Percentiles rank a stretch among this genome's conserved stretches.
phyloP scores from a whole-genome alignment of 37 sponge, comb jelly and placozoan genomes.

The Lycopodina hypogea region DNA sequence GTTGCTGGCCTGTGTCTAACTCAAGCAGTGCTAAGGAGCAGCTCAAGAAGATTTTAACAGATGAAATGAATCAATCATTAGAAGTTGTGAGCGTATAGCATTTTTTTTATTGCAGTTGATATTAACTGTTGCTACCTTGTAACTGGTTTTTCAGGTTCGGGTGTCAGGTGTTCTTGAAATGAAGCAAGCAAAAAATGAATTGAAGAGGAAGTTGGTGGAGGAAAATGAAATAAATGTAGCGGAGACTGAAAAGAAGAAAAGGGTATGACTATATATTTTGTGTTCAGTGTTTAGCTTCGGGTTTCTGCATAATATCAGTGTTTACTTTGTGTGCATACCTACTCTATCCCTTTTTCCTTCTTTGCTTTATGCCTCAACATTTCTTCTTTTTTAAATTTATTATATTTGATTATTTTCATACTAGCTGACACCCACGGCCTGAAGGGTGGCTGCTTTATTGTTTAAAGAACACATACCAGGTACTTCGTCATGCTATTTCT shows the following conservation, averaged over 20 bases:
- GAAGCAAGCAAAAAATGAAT: conserved; percentile 54
- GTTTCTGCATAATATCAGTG: too few relatives aligned
- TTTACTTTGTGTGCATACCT: too few relatives aligned
- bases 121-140: not conserved
- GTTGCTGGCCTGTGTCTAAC: conserved; percentile 61
- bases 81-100: conserved; percentile 52
- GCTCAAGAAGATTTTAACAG: conserved; percentile 41
- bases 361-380: too few relatives aligned
- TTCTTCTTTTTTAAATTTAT: too few relatives aligned
- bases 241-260: conserved; percentile 90
- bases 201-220: conserved; percentile 58
- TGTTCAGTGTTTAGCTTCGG: too few relatives aligned
- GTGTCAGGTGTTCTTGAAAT: conserved; percentile 56
- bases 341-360: too few relatives aligned
- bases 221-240: conserved; percentile 71
- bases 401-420: too few relatives aligned
- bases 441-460: too few relatives aligned
- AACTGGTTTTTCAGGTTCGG: conserved; percentile 28
- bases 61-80: conserved; percentile 58
- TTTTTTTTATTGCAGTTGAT: not conserved
- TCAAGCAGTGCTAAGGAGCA: conserved; percentile 46
- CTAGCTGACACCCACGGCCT: too few relatives aligned
- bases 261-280: conserved; percentile 72
- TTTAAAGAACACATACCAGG: too few relatives aligned
- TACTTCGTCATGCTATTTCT: too few relatives aligned